Conservation (phyloP, 2,113 vertebrate genomes). For the Apistogramma diplotaenia region DNA sequence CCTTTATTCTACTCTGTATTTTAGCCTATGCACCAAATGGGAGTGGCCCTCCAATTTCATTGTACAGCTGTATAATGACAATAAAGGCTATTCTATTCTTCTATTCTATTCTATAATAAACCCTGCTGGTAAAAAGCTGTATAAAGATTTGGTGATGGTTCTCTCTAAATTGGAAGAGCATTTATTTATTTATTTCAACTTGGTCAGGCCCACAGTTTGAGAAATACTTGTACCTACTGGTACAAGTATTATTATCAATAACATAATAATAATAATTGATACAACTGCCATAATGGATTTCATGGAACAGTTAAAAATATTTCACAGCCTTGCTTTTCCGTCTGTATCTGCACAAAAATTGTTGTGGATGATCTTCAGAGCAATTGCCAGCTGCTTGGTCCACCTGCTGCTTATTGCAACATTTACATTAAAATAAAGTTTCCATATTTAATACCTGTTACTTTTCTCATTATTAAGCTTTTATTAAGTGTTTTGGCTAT, state of each 20-base stretch:
- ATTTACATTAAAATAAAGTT: not conserved
- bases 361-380: not conserved
- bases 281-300: not conserved
- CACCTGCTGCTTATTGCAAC: not conserved
- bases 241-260: too few species aligned
- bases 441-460: not conserved
- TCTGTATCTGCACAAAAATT: not conserved
- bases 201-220: too few species aligned
- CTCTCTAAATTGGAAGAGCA: too few species aligned
- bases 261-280: not conserved
- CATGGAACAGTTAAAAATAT: not conserved
- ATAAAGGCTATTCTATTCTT: too few species aligned
- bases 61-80: too few species aligned
- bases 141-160: not conserved
- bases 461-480: not conserved
- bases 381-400: not conserved
- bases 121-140: not conserved
- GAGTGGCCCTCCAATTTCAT: too few species aligned
- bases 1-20: too few species aligned
- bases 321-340: not conserved
- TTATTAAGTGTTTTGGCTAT: not conserved
- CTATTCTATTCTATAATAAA: too few species aligned
- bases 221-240: not conserved
- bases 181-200: not conserved
- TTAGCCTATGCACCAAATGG: too few species aligned